A percentile compares a stretch with the other conserved stretches of the same genome.
phyloP scores from a whole-genome alignment of 1,140 invertebrate genomes.

The Microplitis demolitor region DNA sequence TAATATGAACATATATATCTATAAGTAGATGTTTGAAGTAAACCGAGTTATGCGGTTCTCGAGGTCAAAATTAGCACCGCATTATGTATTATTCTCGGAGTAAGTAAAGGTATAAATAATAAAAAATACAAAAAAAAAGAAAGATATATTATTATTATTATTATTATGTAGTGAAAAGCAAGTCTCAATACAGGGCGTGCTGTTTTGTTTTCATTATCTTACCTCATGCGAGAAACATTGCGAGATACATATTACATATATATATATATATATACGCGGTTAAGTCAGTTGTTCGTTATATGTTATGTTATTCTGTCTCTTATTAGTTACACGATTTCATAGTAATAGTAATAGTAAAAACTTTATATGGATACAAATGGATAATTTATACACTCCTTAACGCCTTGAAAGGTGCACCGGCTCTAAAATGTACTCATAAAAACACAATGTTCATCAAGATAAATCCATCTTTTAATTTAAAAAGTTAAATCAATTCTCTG shows the following conservation, averaged over 20 bases:
- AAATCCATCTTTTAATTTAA: neutral
- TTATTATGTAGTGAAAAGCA: neutral
- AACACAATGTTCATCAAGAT: slow-evolving; percentile 14
- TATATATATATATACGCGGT: neutral
- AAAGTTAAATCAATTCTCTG: no score
- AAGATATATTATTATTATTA: neutral
- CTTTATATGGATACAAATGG: slow-evolving; percentile 5
- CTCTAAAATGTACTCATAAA: neutral
- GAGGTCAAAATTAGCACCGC: slow-evolving; percentile 12
- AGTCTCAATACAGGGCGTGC: no score
- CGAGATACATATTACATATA: neutral
- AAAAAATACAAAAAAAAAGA: neutral
- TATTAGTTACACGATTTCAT: neutral
- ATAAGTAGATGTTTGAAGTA: neutral
- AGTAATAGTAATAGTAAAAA: no score
- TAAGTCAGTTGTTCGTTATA: neutral
- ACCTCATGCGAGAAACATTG: slow-evolving; percentile 2
- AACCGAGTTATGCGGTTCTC: neutral
- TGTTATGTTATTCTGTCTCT: neutral
- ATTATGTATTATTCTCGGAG: neutral
- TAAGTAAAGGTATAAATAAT: neutral
- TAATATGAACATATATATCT: no score
- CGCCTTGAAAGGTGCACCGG: slow-evolving; percentile 5
- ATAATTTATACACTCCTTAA: slow-evolving; percentile 8
- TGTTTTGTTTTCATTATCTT: no score